Evolutionary conservation across 2,888 invertebrate species (phyloP).

Genomic region (Lampropteryx suffumata): DNA sequence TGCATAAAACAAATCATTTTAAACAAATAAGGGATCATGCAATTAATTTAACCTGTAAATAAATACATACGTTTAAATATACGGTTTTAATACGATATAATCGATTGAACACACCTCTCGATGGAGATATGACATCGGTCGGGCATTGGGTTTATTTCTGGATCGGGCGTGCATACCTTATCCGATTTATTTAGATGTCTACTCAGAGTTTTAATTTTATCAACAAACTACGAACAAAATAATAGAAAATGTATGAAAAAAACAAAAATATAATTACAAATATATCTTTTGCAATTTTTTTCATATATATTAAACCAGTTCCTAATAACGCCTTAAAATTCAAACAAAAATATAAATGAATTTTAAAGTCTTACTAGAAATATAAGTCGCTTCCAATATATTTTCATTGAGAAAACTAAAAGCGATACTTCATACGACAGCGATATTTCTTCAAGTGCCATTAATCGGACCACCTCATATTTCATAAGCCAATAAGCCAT

Average conservation of each 20-base stretch:
- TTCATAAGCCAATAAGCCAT: slow-evolving; percentile 73
- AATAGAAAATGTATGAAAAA: neutral
- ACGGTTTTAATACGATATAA: slow-evolving; percentile 54
- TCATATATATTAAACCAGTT: no score
- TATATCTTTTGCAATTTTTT: no score
- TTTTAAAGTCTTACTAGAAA: no score
- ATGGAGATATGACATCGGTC: slow-evolving; percentile 74
- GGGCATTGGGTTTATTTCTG: slow-evolving; percentile 70
- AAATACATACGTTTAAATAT: slow-evolving; percentile 37
- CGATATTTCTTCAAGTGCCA: slow-evolving; percentile 58
- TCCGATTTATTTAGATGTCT: slow-evolving; percentile 29
- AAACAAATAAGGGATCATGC: slow-evolving; percentile 27
- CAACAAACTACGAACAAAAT: neutral
- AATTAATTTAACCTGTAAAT: slow-evolving; percentile 29
- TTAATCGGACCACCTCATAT: slow-evolving; percentile 71
- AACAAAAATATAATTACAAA: neutral
- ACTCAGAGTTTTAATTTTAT: neutral
- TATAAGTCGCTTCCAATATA: neutral
- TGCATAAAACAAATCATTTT: slow-evolving; percentile 2
- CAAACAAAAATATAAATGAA: no score
- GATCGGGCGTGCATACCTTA: slow-evolving; percentile 43
- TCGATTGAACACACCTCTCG: slow-evolving; percentile 78
- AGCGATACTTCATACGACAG: slow-evolving; percentile 50
- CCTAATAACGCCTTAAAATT: no score
- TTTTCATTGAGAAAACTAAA: slow-evolving; percentile 27